Evolutionary conservation across 2,888 invertebrate species (phyloP).

Genomic region (Coecobrya sp.): DNA sequence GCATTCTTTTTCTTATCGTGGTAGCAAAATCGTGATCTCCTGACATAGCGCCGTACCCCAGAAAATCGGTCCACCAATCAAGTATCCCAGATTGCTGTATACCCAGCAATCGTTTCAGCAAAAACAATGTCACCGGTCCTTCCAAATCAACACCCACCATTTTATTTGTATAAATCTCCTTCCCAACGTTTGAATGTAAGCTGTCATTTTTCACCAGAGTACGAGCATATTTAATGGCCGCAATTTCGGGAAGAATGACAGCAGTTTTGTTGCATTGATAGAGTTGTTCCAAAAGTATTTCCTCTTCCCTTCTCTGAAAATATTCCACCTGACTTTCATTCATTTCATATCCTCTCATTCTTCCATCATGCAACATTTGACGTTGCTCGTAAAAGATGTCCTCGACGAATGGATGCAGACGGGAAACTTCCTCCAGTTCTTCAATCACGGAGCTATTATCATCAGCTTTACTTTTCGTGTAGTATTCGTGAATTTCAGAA

Average conservation of each 20-base stretch:
- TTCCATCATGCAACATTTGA: no score
- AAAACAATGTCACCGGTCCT: not conserved
- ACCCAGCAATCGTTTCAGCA: not conserved
- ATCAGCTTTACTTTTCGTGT: no score
- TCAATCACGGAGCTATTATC: no score
- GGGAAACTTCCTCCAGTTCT: no score
- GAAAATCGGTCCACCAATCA: not conserved
- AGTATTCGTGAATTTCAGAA: no score
- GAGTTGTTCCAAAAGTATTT: not conserved
- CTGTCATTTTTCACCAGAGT: not conserved
- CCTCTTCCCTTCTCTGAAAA: not conserved
- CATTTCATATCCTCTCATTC: not conserved
- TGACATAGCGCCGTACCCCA: no score
- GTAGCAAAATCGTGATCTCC: no score
- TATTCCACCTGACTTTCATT: not conserved
- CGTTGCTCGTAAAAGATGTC: no score
- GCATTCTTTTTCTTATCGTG: no score
- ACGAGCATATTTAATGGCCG: not conserved
- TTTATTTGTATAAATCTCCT: not conserved
- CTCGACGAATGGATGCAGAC: no score
- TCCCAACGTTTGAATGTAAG: not conserved
- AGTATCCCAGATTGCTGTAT: not conserved
- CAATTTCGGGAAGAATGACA: not conserved
- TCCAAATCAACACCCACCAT: not conserved
- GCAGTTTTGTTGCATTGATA: not conserved